Conservation (phyloP, 2,797 vertebrate species). For the Melanotaenia pygmaea region DNA sequence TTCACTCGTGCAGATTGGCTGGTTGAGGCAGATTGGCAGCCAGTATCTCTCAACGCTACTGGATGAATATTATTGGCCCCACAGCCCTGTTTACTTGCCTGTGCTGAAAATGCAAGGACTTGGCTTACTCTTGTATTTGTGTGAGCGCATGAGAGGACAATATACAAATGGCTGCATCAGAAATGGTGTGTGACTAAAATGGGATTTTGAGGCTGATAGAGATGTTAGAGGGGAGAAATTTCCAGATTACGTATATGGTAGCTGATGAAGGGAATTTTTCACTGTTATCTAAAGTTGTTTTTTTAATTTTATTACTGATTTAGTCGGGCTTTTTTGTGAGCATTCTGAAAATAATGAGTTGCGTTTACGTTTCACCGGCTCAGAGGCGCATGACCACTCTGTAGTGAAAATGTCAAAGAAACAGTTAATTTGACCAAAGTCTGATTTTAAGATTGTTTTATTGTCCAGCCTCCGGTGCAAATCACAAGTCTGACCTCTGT, state of each 20-base stretch:
- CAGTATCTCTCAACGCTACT: constrained; percentile 29
- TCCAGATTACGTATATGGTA: not conserved
- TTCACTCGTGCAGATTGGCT: constrained; percentile 57
- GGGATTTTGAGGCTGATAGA: not conserved
- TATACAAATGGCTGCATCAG: constrained; percentile 9
- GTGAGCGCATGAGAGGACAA: constrained; percentile 8
- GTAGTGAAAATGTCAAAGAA: too few species aligned
- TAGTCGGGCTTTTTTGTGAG: too few species aligned
- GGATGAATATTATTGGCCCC: constrained; percentile 38
- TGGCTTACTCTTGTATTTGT: constrained; percentile 28
- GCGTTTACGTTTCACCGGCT: not conserved
- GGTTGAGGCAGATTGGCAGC: constrained; percentile 39
- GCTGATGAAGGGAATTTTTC: too few species aligned
- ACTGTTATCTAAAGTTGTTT: too few species aligned
- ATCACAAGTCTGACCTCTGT: too few species aligned
- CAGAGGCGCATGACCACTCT: not conserved
- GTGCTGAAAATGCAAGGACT: constrained; percentile 29
- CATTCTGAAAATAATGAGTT: not conserved
- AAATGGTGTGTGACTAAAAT: not conserved
- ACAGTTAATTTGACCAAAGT: too few species aligned
- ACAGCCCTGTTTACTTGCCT: constrained; percentile 29
- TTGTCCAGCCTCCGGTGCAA: too few species aligned
- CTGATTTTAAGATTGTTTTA: too few species aligned
- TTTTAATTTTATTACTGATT: not conserved
- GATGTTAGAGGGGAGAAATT: not conserved